A percentile compares a stretch with the other conserved stretches of the same genome.
Evolutionary conservation across 2,797 vertebrate genomes (phyloP).

Genomic region (Sebastes miniatus): DNA sequence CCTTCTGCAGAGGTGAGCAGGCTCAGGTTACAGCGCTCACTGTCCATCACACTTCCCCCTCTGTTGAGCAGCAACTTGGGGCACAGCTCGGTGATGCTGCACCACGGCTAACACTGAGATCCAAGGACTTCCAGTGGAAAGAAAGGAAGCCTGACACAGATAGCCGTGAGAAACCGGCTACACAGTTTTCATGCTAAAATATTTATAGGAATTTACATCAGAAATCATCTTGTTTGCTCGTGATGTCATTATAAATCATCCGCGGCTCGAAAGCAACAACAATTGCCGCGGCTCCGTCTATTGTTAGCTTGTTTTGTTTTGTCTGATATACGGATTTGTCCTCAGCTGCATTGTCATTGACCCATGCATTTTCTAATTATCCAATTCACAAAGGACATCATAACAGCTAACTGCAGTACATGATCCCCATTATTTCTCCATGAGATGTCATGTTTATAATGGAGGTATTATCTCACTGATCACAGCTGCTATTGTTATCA

Average conservation of each 20-base stretch:
- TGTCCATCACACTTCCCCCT: conserved; percentile 43
- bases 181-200: not conserved
- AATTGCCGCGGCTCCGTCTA: conserved; percentile 16
- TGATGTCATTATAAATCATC: conserved; percentile 16
- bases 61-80: conserved; percentile 16
- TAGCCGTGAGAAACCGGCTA: not conserved
- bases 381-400: conserved; percentile 70
- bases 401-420: conserved; percentile 68
- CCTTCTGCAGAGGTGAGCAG: conserved; percentile 48
- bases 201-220: not conserved
- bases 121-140: not conserved
- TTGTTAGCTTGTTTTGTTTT: conserved; percentile 48
- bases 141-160: not conserved
- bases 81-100: not conserved
- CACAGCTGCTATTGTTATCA: conserved; percentile 71
- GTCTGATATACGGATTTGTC: conserved; percentile 59
- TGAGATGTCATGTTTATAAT: conserved; percentile 75
- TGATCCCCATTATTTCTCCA: conserved; percentile 75
- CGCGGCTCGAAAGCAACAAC: not conserved
- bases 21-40: conserved; percentile 56
- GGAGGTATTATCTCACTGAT: conserved; percentile 78
- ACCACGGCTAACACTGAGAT: not conserved
- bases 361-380: conserved; percentile 68
- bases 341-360: conserved; percentile 62
- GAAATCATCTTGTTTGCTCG: conserved; percentile 2